Evolutionary conservation across 2,888 invertebrate genomes (phyloP).

Genomic region (Lathronympha strigana): DNA sequence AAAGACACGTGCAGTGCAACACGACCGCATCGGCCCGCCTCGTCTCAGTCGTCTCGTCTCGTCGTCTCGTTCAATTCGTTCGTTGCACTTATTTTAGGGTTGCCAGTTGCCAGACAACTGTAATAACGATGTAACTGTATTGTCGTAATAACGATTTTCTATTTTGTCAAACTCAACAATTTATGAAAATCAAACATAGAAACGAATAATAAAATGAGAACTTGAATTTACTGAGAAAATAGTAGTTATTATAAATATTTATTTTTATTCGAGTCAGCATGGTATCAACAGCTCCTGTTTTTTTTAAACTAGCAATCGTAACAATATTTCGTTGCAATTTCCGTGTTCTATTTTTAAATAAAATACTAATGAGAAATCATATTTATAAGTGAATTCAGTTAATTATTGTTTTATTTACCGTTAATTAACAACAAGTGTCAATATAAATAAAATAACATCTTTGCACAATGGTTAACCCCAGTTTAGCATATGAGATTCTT

Average conservation of each 20-base stretch:
- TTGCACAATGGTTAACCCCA: slow-evolving; percentile 87
- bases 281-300: neutral
- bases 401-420: slow-evolving; percentile 3
- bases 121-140: slow-evolving; percentile 39
- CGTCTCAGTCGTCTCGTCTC: no score
- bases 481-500: slow-evolving; percentile 92
- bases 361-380: slow-evolving; percentile 21
- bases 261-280: neutral
- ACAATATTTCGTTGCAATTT: slow-evolving; percentile 15
- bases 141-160: neutral
- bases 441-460: slow-evolving; percentile 5
- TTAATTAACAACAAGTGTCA: neutral
- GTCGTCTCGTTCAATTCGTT: no score
- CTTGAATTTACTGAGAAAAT: neutral
- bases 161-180: no score
- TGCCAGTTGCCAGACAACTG: slow-evolving; percentile 43
- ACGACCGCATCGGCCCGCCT: slow-evolving; percentile 58
- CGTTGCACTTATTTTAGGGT: slow-evolving; percentile 55
- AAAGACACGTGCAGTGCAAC: slow-evolving; percentile 55
- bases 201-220: no score
- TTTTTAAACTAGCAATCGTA: slow-evolving; percentile 27
- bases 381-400: slow-evolving; percentile 13
- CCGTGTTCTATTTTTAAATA: slow-evolving; percentile 54
- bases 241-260: neutral
- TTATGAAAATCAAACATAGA: no score